A percentile compares a stretch with the other conserved stretches of the same genome.
These are phyloP conservation scores for Charina bottae DNA, from an alignment of 2,113 vertebrate species.

Conservation along the genomic window DNA sequence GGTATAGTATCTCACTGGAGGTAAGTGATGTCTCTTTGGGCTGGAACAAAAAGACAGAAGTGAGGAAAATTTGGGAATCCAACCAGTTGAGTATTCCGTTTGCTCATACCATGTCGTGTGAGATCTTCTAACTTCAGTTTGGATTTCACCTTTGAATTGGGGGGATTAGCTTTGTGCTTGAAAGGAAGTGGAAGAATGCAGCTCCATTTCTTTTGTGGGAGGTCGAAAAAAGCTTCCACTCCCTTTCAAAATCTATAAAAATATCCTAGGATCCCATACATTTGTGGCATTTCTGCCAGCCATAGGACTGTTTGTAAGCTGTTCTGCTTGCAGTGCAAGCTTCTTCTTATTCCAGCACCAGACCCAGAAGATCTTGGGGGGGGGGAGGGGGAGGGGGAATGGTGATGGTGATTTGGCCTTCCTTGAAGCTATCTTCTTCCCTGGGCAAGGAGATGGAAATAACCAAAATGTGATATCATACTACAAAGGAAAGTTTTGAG, in stretches of 20 bases:
- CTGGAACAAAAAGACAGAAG: conserved; percentile 7
- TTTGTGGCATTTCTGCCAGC: background rate
- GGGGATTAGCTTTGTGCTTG: background rate
- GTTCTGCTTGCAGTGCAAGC: background rate
- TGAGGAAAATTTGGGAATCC: background rate
- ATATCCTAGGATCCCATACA: background rate
- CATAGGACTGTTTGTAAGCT: background rate
- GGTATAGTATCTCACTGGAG: background rate
- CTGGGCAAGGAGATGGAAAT: background rate
- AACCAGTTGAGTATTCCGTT: background rate
- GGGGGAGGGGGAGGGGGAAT: background rate
- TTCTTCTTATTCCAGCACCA: background rate
- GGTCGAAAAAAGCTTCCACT: background rate
- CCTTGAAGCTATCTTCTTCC: background rate
- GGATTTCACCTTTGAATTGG: background rate
- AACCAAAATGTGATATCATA: background rate
- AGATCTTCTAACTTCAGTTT: background rate
- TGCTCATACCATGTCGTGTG: background rate
- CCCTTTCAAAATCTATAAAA: background rate
- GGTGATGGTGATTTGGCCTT: background rate
- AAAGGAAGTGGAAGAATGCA: background rate
- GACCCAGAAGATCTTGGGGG: background rate
- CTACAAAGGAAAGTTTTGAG: background rate
- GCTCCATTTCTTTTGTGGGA: background rate
- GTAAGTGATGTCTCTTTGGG: background rate